Conservation (phyloP, 2,888 invertebrate species). For the Busseola fusca region DNA sequence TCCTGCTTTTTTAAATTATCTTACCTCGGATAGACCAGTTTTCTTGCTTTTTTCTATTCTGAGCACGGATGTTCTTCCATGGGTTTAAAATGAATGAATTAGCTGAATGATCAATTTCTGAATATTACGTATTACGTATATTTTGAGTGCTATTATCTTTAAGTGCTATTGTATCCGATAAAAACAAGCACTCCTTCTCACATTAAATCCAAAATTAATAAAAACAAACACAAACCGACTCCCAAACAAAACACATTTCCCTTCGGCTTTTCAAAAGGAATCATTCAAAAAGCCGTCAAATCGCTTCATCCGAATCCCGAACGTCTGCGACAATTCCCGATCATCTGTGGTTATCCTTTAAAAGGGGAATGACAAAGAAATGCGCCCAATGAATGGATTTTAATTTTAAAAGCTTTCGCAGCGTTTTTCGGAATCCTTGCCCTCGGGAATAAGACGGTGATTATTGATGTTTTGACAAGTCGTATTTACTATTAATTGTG, state of each 20-base stretch:
- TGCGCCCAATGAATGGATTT: constrained; percentile 82
- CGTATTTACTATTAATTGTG: constrained; percentile 72
- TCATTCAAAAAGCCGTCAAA: constrained; percentile 53
- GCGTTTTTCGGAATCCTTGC: constrained; percentile 80
- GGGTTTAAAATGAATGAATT: no score
- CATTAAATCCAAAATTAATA: constrained; percentile 12
- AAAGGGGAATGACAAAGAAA: constrained; percentile 84
- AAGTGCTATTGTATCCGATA: background rate
- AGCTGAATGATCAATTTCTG: no score
- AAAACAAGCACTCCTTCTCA: background rate
- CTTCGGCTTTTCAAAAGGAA: constrained; percentile 57
- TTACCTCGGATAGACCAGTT: no score
- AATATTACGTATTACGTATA: no score
- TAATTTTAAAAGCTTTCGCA: constrained; percentile 88
- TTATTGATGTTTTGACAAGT: constrained; percentile 88
- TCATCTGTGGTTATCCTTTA: constrained; percentile 71
- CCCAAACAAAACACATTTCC: constrained; percentile 31
- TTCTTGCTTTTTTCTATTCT: no score
- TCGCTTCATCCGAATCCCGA: constrained; percentile 60
- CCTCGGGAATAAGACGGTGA: constrained; percentile 74
- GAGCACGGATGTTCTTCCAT: no score
- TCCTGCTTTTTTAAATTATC: no score
- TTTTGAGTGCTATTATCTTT: no score
- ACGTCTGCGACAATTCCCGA: constrained; percentile 77
- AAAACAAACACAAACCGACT: constrained; percentile 15